These are phyloP conservation scores for Noturus placidus DNA, from an alignment of 2,113 vertebrate genomes.

Conservation along the genomic window DNA sequence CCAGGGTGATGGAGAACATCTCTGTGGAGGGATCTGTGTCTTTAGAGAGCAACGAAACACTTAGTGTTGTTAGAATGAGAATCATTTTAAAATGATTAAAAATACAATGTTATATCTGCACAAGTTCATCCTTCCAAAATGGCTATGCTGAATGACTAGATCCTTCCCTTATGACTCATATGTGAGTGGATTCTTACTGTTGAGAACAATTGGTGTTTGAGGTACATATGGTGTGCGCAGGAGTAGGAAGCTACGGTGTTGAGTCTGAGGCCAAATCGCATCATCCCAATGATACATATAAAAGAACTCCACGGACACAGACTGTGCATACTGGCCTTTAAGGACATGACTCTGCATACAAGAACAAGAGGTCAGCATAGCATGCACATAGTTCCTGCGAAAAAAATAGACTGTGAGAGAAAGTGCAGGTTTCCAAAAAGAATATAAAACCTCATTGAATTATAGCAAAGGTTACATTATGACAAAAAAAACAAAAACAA, in stretches of 20 bases:
- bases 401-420: neutral
- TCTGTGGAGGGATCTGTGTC: slow-evolving; percentile 36
- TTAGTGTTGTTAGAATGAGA: neutral
- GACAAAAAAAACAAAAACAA: neutral
- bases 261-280: slow-evolving; percentile 56
- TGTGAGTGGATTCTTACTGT: slow-evolving; percentile 45
- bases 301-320: slow-evolving; percentile 54
- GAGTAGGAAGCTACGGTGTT: slow-evolving; percentile 56
- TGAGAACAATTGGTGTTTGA: slow-evolving; percentile 43
- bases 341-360: slow-evolving; percentile 54
- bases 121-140: neutral
- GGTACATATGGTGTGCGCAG: slow-evolving; percentile 56
- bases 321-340: slow-evolving; percentile 54
- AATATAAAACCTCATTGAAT: neutral
- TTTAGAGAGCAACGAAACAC: slow-evolving; percentile 17
- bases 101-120: neutral
- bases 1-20: slow-evolving; percentile 48
- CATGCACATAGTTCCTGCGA: neutral
- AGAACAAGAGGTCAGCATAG: neutral
- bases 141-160: neutral
- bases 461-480: neutral
- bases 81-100: neutral
- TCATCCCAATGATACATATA: slow-evolving; percentile 62
- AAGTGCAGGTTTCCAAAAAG: neutral
- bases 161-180: neutral